Conservation (phyloP, 2,888 invertebrate genomes). For the Acrobasis repandana region DNA sequence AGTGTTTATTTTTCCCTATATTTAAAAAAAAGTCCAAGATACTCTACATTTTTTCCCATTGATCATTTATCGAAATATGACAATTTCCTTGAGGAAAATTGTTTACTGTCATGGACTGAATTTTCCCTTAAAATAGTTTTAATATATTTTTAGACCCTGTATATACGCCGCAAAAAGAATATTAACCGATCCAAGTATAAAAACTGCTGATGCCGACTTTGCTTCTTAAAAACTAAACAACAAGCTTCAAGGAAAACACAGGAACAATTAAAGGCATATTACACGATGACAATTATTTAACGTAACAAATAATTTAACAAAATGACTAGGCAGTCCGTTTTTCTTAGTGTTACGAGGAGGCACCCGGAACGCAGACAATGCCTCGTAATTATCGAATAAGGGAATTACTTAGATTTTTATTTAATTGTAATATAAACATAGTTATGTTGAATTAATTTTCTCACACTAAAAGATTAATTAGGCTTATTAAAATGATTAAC, state of each 20-base stretch:
- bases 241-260: conserved; percentile 4
- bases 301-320: conserved; percentile 21
- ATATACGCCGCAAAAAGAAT: too few species aligned
- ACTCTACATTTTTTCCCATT: too few species aligned
- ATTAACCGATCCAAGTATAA: too few species aligned
- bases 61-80: too few species aligned
- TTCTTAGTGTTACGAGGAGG: conserved; percentile 15
- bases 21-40: too few species aligned
- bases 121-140: too few species aligned
- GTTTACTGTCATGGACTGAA: too few species aligned
- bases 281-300: conserved; percentile 1
- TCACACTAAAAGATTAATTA: background rate
- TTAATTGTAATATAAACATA: conserved; percentile 5
- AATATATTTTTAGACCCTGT: too few species aligned
- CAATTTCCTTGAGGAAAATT: too few species aligned
- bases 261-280: conserved; percentile 10
- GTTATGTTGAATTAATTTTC: background rate
- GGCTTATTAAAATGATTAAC: background rate
- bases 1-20: too few species aligned
- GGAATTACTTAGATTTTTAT: conserved; percentile 11
- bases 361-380: conserved; percentile 18
- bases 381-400: conserved; percentile 11
- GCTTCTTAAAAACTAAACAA: background rate
- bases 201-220: background rate
- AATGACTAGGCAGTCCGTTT: conserved; percentile 17